These are phyloP conservation scores for Gymnobelideus leadbeateri DNA, from an alignment of 2,113 vertebrate species.

Conservation along the genomic window DNA sequence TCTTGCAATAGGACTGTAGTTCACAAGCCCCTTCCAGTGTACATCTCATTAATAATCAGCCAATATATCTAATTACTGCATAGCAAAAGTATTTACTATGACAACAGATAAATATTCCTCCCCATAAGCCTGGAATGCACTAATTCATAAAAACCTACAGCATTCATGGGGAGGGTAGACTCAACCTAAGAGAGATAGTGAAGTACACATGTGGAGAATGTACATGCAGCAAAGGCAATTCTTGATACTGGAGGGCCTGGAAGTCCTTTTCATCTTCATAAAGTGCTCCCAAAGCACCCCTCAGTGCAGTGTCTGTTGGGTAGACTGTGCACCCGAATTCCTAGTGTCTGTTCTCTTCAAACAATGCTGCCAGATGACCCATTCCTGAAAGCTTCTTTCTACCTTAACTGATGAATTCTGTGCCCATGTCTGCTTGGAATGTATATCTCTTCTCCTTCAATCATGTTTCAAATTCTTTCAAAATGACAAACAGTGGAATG, in stretches of 20 bases:
- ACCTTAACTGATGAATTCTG: background rate
- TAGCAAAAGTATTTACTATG: background rate
- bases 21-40: background rate
- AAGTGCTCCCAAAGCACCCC: background rate
- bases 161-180: background rate
- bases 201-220: no score
- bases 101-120: background rate
- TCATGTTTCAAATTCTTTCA: background rate
- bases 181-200: background rate
- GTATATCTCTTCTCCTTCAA: background rate
- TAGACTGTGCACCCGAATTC: background rate
- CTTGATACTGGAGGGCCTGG: background rate
- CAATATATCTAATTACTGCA: background rate
- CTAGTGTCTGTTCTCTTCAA: background rate
- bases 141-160: background rate
- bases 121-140: background rate
- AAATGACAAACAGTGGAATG: background rate
- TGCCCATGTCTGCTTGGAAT: background rate
- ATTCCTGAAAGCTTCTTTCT: background rate
- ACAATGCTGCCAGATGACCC: background rate
- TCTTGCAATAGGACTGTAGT: background rate
- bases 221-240: background rate
- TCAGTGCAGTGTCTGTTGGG: background rate
- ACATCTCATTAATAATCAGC: background rate
- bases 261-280: background rate